A percentile compares a stretch with the other conserved stretches of the same genome.
Evolutionary conservation across 2,797 vertebrate species (phyloP).

Genomic region (Etheostoma perlongum): DNA sequence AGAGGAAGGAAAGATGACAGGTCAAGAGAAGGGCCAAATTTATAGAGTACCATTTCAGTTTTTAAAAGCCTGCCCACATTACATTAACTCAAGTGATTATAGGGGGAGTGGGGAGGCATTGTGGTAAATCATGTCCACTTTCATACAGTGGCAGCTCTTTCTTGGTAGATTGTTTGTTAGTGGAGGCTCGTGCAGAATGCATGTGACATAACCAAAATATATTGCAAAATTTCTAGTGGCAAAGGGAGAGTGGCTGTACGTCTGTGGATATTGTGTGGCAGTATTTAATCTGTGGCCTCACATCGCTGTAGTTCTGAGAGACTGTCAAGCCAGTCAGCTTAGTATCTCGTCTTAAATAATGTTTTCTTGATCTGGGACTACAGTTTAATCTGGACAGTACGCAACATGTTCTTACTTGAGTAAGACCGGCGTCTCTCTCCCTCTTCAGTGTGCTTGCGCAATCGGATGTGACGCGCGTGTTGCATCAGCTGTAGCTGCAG

Average conservation of each 20-base stretch:
- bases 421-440: background rate
- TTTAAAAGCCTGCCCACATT: constrained; percentile 82
- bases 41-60: constrained; percentile 77
- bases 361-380: constrained; percentile 40
- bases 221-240: constrained; percentile 23
- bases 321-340: constrained; percentile 33
- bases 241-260: background rate
- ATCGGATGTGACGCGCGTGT: constrained; percentile 3
- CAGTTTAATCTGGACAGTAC: background rate
- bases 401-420: background rate
- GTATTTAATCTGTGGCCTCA: constrained; percentile 43
- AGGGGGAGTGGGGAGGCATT: constrained; percentile 61
- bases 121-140: constrained; percentile 82
- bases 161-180: constrained; percentile 74
- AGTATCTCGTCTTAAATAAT: constrained; percentile 28
- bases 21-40: constrained; percentile 75
- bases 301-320: constrained; percentile 11
- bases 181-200: constrained; percentile 39
- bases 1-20: constrained; percentile 56
- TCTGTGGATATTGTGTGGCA: constrained; percentile 15
- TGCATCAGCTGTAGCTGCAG: constrained; percentile 11
- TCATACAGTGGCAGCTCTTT: constrained; percentile 67
- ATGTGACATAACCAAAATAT: constrained; percentile 27
- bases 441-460: background rate
- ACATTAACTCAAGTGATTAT: constrained; percentile 83